Evolutionary conservation across 1,140 invertebrate genomes (phyloP).

Genomic region (Leptopilina boulardi): DNA sequence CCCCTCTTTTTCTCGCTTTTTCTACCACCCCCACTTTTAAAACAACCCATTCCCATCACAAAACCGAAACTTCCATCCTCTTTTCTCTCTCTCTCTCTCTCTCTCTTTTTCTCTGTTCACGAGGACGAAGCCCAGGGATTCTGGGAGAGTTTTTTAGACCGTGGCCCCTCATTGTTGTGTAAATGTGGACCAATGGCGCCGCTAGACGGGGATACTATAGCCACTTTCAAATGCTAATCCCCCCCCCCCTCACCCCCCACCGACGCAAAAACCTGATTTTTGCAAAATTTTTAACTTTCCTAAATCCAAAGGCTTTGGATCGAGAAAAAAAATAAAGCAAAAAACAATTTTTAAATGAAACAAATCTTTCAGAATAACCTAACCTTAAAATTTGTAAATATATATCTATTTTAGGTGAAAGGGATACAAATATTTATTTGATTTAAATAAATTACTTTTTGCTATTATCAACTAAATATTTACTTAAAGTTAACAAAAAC

Average conservation of each 20-base stretch:
- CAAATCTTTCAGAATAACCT: too few species aligned
- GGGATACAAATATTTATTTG: too few species aligned
- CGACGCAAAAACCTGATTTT: conserved; percentile 72
- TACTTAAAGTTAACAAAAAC: too few species aligned
- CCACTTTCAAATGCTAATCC: conserved; percentile 74
- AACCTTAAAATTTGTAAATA: too few species aligned
- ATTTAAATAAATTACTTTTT: too few species aligned
- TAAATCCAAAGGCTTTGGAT: conserved; percentile 43
- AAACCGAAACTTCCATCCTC: conserved; percentile 37
- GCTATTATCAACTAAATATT: too few species aligned
- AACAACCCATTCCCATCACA: conserved; percentile 42
- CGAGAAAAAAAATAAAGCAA: conserved; percentile 46
- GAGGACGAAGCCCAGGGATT: conserved; percentile 62
- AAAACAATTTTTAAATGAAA: conserved; percentile 30
- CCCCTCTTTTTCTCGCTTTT: conserved; percentile 26
- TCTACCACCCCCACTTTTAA: conserved; percentile 37
- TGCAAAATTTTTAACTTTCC: conserved; percentile 62
- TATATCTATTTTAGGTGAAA: too few species aligned
- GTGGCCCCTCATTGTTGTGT: conserved; percentile 74
- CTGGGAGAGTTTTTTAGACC: conserved; percentile 72
- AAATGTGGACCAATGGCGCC: conserved; percentile 74
- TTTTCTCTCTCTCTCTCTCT: conserved; percentile 41
- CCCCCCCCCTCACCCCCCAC: conserved; percentile 33
- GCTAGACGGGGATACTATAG: conserved; percentile 65
- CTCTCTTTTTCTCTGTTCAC: conserved; percentile 36